phyloP scores from a whole-genome alignment of 1,140 invertebrate species.

The Scylla paramamosain region DNA sequence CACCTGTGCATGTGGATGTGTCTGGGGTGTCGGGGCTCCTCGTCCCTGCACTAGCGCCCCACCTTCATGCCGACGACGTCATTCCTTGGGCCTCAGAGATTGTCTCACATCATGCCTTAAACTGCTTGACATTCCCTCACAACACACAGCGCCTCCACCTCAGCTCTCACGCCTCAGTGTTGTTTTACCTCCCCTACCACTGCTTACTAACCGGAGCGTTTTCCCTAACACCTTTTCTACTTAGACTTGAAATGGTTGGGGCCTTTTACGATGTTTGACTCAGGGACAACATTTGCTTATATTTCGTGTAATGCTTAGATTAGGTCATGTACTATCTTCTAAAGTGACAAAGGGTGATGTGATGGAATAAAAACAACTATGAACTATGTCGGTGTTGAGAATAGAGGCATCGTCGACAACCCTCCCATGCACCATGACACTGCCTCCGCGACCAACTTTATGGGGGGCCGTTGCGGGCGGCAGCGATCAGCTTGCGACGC shows the following conservation, averaged over 20 bases:
- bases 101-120: slow-evolving; percentile 22
- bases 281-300: neutral
- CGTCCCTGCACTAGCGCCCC: slow-evolving; percentile 15
- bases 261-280: neutral
- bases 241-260: neutral
- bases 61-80: slow-evolving; percentile 17
- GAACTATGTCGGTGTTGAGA: neutral
- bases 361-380: neutral
- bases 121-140: slow-evolving; percentile 12
- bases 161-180: neutral
- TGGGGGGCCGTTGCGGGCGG: neutral
- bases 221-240: neutral
- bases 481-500: neutral
- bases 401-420: neutral
- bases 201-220: neutral
- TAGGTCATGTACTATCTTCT: neutral
- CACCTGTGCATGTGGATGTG: slow-evolving; percentile 9
- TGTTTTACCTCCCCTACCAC: neutral
- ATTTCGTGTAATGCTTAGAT: neutral
- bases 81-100: neutral
- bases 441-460: neutral
- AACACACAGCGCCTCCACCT: neutral
- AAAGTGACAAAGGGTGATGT: neutral
- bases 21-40: neutral
- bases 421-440: neutral